Evolutionary conservation across 1,140 invertebrate genomes (phyloP).

Genomic region (Drosophila lacteicornis): DNA sequence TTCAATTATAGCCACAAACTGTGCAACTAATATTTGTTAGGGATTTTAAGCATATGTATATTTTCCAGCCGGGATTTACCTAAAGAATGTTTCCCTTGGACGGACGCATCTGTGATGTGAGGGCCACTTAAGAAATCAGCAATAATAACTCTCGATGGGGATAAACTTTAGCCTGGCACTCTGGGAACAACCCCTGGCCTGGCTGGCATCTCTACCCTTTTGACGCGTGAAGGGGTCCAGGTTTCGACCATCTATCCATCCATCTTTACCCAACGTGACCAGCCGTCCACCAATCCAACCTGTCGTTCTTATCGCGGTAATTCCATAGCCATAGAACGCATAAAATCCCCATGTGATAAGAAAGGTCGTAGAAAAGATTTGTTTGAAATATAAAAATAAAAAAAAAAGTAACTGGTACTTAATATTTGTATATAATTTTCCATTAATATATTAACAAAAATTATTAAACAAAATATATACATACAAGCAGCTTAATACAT

Average conservation of each 20-base stretch:
- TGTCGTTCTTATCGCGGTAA: conserved; percentile 50
- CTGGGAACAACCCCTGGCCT: conserved; percentile 11
- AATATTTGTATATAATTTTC: no score
- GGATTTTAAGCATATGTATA: no score
- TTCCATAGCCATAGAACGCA: conserved; percentile 18
- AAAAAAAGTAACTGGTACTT: no score
- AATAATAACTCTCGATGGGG: conserved; percentile 54
- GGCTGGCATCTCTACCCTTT: conserved; percentile 33
- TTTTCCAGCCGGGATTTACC: no score
- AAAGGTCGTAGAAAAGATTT: no score
- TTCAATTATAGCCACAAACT: no score
- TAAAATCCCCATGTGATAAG: conserved; percentile 54
- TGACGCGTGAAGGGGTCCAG: conserved; percentile 33
- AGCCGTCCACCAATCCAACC: not conserved
- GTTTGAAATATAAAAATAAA: no score
- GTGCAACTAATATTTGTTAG: no score
- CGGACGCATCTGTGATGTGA: not conserved
- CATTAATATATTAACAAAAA: no score
- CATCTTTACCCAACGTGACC: conserved; percentile 31
- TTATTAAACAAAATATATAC: no score
- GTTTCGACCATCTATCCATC: conserved; percentile 12
- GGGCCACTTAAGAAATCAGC: conserved; percentile 70
- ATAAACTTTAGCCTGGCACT: conserved; percentile 25
- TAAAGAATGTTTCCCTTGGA: no score
- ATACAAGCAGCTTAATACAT: no score